Base-by-base conservation (phyloP, 1,140 invertebrate species). In the Drosophila littoralis region DNA sequence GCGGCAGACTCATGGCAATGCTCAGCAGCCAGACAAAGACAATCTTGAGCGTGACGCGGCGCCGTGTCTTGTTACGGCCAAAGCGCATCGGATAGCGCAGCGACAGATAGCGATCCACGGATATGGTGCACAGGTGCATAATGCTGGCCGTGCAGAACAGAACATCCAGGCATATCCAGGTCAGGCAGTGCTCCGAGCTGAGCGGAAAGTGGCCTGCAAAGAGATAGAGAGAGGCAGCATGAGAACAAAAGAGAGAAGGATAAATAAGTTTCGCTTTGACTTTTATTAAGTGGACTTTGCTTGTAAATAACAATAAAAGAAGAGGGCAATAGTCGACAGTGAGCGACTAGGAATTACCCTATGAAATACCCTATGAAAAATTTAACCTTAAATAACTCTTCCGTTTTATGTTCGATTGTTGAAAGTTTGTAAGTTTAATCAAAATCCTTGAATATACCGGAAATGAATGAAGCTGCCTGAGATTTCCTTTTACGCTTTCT, bases 71-170 rank as follows among this genome's bases (percentile, higher is more conserved):
- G 92, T 98, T 97, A 48, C 97, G 94, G 10, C 97, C 97, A 82
- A 98, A 98, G 83, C 96, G 95, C 96, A 97, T 97, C 0, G 97
- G 97, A 91, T 97, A 97, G 8, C 96, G 94, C 15, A 98, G 94
- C 13, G 96, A 97, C 7, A 97, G 94, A 92, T 97, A 97, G 79
- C 98, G 95, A 93, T 99, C 98, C 75, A 99, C 96, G 79, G 97
- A 97, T 91, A 99, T 98, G 58, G 98, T 98, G 93, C 97, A 98
- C 22, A 99, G 94, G 93, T 99, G 98, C 95, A 99, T 97, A 88
- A 99, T 98, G 58, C 97, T 98, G 0, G 98, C 98, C 0, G 98
- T 99, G 91, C 97, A 98, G 90, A 98, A 98, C 0, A 99, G 94
- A 0, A 99, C 98, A 93, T 99, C 98, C 80, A 97, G 93, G 79